A percentile compares a stretch with the other conserved stretches of the same genome.
Evolutionary conservation across 1,140 invertebrate species (phyloP).

Genomic region (Atta texana): DNA sequence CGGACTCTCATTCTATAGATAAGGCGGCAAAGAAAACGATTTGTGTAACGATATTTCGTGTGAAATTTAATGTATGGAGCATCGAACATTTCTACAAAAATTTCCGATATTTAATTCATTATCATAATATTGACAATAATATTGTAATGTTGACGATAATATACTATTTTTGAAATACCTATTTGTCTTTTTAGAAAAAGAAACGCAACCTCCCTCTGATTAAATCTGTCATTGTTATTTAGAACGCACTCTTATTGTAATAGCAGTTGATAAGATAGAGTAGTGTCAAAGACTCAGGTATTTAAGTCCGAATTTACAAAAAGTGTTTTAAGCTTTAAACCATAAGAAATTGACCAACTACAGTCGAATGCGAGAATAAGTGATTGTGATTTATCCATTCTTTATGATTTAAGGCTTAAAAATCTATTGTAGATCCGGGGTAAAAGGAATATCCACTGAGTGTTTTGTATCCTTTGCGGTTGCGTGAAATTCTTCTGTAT

Average conservation of each 20-base stretch:
- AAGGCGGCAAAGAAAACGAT: slow-evolving; percentile 4
- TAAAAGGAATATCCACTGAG: not conserved
- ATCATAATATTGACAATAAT: not conserved
- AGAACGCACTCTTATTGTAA: not conserved
- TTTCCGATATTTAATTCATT: not conserved
- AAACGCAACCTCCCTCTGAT: not conserved
- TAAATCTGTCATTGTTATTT: not conserved
- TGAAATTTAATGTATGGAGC: not conserved
- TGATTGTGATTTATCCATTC: no score
- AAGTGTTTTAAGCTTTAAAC: no score
- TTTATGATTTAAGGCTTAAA: no score
- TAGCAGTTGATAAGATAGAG: not conserved
- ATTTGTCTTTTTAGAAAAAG: not conserved
- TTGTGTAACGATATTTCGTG: not conserved
- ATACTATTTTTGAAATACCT: not conserved
- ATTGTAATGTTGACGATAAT: not conserved
- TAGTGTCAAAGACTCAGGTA: not conserved
- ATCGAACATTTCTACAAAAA: no score
- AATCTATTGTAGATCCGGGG: no score
- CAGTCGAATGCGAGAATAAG: no score
- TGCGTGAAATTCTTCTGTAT: not conserved
- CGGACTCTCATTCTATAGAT: slow-evolving; percentile 2
- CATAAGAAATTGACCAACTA: no score
- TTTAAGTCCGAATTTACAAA: not conserved
- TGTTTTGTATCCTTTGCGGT: not conserved